Conservation (phyloP, 2,797 vertebrate species). For the Premnoplex brunnescens region DNA sequence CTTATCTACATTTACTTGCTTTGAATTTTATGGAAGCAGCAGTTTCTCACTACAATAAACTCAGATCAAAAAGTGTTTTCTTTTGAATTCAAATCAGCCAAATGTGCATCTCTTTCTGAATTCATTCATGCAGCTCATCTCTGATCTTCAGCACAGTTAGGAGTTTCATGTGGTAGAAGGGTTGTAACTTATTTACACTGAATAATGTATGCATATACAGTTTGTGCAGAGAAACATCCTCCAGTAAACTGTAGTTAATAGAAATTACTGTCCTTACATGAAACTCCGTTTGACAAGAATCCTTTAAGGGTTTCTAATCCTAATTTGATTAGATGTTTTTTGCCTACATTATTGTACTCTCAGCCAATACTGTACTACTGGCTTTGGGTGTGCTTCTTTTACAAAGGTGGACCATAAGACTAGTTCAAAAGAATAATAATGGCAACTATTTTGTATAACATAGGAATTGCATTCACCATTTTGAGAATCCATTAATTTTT, state of each 20-base stretch:
- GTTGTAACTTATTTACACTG: neutral
- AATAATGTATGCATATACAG: neutral
- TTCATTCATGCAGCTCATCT: neutral
- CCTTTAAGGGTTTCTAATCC: neutral
- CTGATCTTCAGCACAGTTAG: neutral
- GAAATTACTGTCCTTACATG: constrained; percentile 14
- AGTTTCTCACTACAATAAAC: neutral
- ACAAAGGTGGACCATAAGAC: neutral
- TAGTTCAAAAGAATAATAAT: neutral
- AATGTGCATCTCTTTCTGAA: neutral
- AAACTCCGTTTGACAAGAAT: constrained; percentile 32
- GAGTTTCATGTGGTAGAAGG: neutral
- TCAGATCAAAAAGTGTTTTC: constrained; percentile 3
- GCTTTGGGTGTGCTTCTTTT: neutral
- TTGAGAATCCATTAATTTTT: neutral
- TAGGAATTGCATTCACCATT: neutral
- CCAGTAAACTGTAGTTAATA: neutral
- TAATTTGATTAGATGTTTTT: constrained; percentile 14
- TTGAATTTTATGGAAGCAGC: constrained; percentile 18
- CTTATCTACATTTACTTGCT: neutral
- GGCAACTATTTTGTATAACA: neutral
- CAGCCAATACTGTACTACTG: neutral
- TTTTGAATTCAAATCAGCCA: constrained; percentile 49
- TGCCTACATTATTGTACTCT: neutral
- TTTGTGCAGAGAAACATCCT: neutral